Conservation (phyloP, 2,797 vertebrate genomes). For the Phalanger gymnotis region DNA sequence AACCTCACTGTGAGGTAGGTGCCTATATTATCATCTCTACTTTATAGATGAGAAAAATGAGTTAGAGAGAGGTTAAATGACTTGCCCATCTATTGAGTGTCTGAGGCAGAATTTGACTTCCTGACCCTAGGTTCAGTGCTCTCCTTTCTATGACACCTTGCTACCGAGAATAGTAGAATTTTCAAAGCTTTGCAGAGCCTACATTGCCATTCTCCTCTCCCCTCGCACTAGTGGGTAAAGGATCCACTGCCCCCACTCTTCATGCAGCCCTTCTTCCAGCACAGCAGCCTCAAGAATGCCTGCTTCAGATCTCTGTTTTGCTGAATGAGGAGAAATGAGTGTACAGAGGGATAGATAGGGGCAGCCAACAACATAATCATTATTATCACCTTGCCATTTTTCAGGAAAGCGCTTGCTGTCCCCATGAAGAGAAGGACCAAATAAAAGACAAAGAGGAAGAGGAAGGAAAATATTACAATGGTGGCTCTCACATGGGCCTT, state of each 20-base stretch:
- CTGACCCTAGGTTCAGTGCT: background rate
- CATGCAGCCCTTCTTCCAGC: background rate
- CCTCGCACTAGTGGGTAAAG: background rate
- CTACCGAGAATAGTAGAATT: background rate
- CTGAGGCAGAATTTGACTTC: background rate
- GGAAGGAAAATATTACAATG: background rate
- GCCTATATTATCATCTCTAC: background rate
- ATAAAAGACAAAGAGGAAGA: background rate
- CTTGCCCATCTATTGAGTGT: background rate
- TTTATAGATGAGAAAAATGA: background rate
- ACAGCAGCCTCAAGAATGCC: background rate
- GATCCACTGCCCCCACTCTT: background rate
- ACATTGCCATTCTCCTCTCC: accelerated
- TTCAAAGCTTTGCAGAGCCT: background rate
- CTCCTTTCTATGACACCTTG: background rate
- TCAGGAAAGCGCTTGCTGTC: background rate
- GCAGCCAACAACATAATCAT: background rate
- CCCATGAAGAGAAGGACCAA: background rate
- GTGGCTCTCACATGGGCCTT: background rate
- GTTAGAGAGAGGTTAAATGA: background rate
- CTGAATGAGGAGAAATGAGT: background rate
- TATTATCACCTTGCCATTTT: background rate
- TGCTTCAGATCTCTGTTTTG: background rate
- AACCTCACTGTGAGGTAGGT: background rate
- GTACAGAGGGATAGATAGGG: background rate